Percentiles rank a stretch among this genome's conserved stretches.
Evolutionary conservation across 2,113 vertebrate genomes (phyloP).

Genomic region (Eptatretus burgeri): DNA sequence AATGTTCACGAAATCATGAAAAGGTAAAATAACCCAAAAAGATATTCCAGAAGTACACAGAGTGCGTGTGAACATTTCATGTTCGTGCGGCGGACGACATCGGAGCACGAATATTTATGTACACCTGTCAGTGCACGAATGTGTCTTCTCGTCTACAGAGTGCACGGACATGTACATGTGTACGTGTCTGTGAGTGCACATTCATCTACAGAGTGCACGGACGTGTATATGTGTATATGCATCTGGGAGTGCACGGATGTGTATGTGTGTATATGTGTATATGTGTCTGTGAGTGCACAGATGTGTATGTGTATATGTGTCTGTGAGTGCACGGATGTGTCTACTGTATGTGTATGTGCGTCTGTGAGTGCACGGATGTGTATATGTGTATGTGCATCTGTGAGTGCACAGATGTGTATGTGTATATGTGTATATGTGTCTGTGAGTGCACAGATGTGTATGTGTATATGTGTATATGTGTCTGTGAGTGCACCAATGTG

Average conservation of each 20-base stretch:
- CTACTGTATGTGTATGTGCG: not conserved
- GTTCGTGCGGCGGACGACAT: too few relatives aligned
- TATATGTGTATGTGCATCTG: not conserved
- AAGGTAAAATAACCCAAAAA: too few relatives aligned
- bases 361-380: not conserved
- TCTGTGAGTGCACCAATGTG: not conserved
- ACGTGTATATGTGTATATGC: not conserved
- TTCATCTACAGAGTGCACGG: not conserved
- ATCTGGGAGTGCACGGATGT: not conserved
- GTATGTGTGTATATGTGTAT: not conserved
- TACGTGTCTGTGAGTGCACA: not conserved
- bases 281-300: not conserved
- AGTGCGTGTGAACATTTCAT: too few relatives aligned
- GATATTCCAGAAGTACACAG: too few relatives aligned
- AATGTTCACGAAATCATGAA: too few relatives aligned
- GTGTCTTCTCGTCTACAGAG: too few relatives aligned
- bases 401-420: not conserved
- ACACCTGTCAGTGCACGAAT: too few relatives aligned
- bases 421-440: not conserved
- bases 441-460: not conserved
- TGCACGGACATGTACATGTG: not conserved
- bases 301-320: not conserved
- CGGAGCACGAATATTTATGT: too few relatives aligned
- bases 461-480: not conserved
- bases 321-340: not conserved